Evolutionary conservation across 1,140 invertebrate genomes (phyloP), one percentile per base, ranked within the genome.

Genomic region (Hyphantria cunea): DNA sequence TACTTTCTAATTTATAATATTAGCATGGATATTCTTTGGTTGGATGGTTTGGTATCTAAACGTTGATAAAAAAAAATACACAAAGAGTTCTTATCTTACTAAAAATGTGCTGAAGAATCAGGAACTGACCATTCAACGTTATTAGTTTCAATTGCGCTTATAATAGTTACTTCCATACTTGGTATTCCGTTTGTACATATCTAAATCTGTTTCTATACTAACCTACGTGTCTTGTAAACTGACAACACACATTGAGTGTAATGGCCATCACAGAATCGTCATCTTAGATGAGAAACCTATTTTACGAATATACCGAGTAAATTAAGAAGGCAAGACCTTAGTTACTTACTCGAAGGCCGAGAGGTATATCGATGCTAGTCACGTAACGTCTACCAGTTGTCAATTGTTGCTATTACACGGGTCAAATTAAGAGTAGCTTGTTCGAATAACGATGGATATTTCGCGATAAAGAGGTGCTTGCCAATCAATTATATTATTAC

Each of bases 141-240:
- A n/a, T n/a, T n/a, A n/a, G n/a, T 25, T 25, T 25, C 17, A 25
- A 25, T 25, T 25, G 1, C 17, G 1, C 5, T 25, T 3, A 25
- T 5, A 25, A 25, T 25, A 25, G 17, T 25, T 25, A 25, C 5
- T 25, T 3, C 1, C 1, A 25, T 25, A 1, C 1, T 5, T 25
- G 17, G 17, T 25, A 25, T 5, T 25, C 5, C 17, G 17, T 25
- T 1, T 25, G 17, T 25, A 25, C 17, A 25, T 5, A 25, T 25
- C 5, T 5, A 25, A 1, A 25, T 25, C 1, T 25, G 5, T 25
- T 25, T 25, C 1, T 25, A 25, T 1, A 25, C 17, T 25, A 25
- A 25, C 17, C 17, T 50, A 64, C 61, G 64, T 68, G 60, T 59
- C 63, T 68, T 72, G 66, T 65, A 69, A 77, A 72, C 70, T 49